phyloP scores from a whole-genome alignment of 2,113 vertebrate species.

The Corythornis madagascariensis region DNA sequence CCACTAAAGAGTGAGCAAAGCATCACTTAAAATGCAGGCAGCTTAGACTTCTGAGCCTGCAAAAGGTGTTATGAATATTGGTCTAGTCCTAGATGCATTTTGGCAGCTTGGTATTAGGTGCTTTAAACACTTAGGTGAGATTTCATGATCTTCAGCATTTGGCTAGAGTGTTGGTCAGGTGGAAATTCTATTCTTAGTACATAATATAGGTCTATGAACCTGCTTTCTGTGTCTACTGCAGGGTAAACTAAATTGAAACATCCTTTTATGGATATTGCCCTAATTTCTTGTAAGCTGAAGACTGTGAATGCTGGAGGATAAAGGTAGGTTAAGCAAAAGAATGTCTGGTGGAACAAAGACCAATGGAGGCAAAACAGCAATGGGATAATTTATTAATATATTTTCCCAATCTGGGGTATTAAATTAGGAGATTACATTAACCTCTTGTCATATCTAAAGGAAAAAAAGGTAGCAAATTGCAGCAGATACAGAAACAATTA shows the following conservation, averaged over 20 bases:
- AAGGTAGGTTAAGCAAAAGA: neutral
- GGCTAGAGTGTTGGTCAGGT: neutral
- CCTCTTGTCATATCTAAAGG: neutral
- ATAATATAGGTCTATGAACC: conserved; percentile 15
- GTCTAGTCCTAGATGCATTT: neutral
- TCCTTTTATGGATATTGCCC: conserved; percentile 56
- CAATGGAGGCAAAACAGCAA: neutral
- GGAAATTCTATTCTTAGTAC: conserved; percentile 18
- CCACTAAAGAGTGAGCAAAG: neutral
- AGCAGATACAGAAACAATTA: neutral
- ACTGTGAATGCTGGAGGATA: neutral
- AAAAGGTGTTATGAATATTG: neutral
- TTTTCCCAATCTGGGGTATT: neutral
- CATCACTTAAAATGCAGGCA: neutral
- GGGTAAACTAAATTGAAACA: conserved; percentile 27
- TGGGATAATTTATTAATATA: neutral
- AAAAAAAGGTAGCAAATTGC: neutral
- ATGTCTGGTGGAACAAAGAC: neutral
- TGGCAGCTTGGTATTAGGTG: neutral
- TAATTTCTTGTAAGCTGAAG: conserved; percentile 27
- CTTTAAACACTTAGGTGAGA: neutral
- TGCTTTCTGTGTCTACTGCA: conserved; percentile 11
- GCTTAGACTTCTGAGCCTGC: neutral
- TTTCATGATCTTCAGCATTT: neutral
- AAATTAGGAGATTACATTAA: neutral